These are phyloP conservation scores for Spinibarbus caldwelli DNA, from an alignment of 2,797 vertebrate species.

Conservation along the genomic window DNA sequence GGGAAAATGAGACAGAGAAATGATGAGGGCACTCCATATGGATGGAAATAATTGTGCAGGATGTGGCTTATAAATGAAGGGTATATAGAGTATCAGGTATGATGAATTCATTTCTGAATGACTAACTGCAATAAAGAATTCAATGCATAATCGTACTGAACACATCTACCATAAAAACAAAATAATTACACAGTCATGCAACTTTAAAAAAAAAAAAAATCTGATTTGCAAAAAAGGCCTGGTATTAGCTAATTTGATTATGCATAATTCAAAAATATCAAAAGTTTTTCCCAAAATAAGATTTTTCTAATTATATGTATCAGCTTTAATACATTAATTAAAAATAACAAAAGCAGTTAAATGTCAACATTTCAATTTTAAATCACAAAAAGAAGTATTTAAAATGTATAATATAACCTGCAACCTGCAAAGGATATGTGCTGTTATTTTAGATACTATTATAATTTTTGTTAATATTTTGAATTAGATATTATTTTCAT, in stretches of 20 bases:
- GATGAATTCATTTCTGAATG: neutral
- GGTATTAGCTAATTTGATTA: too few relatives aligned
- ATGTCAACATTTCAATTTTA: neutral
- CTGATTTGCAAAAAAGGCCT: too few relatives aligned
- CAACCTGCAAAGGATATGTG: neutral
- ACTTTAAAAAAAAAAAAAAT: neutral
- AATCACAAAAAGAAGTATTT: neutral
- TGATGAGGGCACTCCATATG: neutral
- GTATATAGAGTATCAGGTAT: neutral
- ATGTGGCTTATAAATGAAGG: neutral
- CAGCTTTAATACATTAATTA: neutral
- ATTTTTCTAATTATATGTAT: neutral
- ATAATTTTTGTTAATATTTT: neutral
- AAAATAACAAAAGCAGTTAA: neutral
- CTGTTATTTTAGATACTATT: neutral
- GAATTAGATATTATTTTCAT: neutral
- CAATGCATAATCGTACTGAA: neutral
- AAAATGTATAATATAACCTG: neutral
- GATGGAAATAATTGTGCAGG: neutral
- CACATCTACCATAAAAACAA: neutral
- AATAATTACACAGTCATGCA: neutral
- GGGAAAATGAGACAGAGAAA: neutral
- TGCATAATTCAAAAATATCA: too few relatives aligned
- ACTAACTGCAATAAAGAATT: neutral
- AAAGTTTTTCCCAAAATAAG: neutral